Base-by-base conservation (phyloP, 2,888 invertebrate species). In the Sarcophaga rosellei region DNA sequence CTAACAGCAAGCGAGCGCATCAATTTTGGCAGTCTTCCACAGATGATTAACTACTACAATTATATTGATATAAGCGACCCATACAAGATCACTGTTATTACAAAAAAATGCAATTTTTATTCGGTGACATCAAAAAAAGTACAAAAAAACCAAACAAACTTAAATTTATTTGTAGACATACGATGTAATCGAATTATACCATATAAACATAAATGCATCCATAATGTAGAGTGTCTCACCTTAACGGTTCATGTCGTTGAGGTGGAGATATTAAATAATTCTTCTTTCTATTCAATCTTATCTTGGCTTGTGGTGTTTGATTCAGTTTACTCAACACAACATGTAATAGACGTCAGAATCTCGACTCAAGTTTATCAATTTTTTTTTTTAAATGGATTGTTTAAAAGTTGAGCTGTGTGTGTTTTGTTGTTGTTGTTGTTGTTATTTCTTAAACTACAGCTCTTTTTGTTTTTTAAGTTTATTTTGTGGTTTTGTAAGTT, bases 301-400 rank as follows among this genome's bases (percentile, higher is more conserved):
- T 15, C 53, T n/a, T n/a, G 17, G 35, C 8, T 53, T 53, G 17
- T 53, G 53, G 5, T 53, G 53, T 53, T 53, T 17, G 53, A 15
- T 53, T 25, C n/a, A 1, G 23, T 21, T 62, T 62, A 53, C 44
- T 2, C 72, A 35, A 44, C 53, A 53, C 65, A 35, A 44, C 53
- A 53, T 57, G 61, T 53, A 62, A 4, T 45, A 35, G 21, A 74
- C 59, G 12, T 61, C 45, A 63, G 23, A 68, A 74, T 69, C 57
- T 79, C 20, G 17, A 57, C 23, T 59, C 11, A 17, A 75, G 79
- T 62, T 79, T 72, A 80, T 80, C 59, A 79, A 66, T 72, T 80
- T 81, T 63, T 35, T 35, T 35, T 35, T 6, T 35, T 1, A 78
- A 82, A 80, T 82, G 72, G 62, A n/a, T 62, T 80, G 72, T 79